phyloP scores from a whole-genome alignment of 2,888 invertebrate genomes.

The Drosophila leonis region DNA sequence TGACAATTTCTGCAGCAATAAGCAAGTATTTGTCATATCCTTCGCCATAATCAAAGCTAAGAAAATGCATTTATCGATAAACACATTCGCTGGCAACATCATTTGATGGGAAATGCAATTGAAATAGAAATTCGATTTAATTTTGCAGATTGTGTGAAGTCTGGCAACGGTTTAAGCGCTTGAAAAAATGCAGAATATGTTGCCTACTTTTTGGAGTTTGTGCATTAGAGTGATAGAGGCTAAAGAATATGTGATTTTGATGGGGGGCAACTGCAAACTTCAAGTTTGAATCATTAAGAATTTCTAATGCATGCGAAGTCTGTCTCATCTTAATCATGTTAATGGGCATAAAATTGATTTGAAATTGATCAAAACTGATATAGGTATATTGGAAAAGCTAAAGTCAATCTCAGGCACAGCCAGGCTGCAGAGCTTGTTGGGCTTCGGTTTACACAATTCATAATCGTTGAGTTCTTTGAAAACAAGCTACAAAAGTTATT shows the following conservation, averaged over 20 bases:
- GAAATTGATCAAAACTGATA: too few species aligned
- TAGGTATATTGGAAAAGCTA: too few species aligned
- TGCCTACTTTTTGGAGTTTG: neutral
- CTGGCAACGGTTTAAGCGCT: slow-evolving; percentile 4
- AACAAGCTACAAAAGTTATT: too few species aligned
- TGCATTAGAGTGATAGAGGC: neutral
- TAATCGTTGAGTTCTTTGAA: too few species aligned
- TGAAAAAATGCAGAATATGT: neutral
- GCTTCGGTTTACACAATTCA: too few species aligned
- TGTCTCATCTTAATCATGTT: neutral
- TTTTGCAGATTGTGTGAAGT: neutral
- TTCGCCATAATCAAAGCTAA: slow-evolving; percentile 4
- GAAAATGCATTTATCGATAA: slow-evolving; percentile 31
- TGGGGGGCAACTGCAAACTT: neutral
- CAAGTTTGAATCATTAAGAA: neutral
- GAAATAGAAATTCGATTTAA: neutral
- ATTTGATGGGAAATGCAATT: slow-evolving; percentile 5
- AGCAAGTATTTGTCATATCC: slow-evolving; percentile 9
- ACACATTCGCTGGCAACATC: slow-evolving; percentile 1
- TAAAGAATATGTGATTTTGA: neutral
- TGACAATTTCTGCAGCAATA: slow-evolving; percentile 10
- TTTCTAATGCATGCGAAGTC: neutral
- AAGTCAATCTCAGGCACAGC: too few species aligned
- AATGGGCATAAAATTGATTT: too few species aligned
- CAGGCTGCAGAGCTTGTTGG: too few species aligned